Percentiles rank a stretch among this genome's conserved stretches.
These are phyloP conservation scores for Hydrophis major DNA, from an alignment of 2,797 vertebrate genomes.

Conservation along the genomic window DNA sequence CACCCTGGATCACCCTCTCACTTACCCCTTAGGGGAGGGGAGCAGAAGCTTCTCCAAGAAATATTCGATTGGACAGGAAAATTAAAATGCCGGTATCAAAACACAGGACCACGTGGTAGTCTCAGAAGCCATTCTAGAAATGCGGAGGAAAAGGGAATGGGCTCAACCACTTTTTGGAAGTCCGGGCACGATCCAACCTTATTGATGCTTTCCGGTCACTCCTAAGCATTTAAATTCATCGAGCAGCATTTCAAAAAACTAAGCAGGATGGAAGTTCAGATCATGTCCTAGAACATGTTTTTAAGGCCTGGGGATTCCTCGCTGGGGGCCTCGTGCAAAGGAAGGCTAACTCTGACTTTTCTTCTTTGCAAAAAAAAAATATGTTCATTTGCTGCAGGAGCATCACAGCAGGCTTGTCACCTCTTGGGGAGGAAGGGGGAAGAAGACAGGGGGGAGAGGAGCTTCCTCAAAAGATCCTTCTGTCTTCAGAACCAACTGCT, in stretches of 20 bases:
- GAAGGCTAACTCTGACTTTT: not conserved
- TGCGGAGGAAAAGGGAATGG: not conserved
- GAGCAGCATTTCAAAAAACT: too few relatives aligned
- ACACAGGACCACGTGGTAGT: not conserved
- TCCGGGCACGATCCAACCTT: fast-evolving
- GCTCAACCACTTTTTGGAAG: not conserved
- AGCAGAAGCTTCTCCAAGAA: not conserved
- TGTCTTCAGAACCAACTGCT: not conserved
- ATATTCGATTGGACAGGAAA: not conserved
- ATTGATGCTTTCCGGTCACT: not conserved
- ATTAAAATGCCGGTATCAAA: not conserved
- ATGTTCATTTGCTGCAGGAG: not conserved
- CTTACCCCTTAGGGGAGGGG: not conserved
- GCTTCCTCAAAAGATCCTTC: not conserved
- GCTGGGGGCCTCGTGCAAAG: not conserved
- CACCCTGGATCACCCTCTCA: not conserved
- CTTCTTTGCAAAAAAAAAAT: not conserved
- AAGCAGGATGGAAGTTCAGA: not conserved
- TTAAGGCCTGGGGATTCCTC: fast-evolving
- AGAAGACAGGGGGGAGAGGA: not conserved
- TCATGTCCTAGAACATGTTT: fast-evolving
- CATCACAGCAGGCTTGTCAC: too few relatives aligned
- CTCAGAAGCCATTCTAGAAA: not conserved
- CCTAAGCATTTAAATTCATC: not conserved
- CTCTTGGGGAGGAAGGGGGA: too few relatives aligned